Evolutionary conservation across 2,888 invertebrate genomes (phyloP).

Genomic region (Dasysyrphus tricinctus): DNA sequence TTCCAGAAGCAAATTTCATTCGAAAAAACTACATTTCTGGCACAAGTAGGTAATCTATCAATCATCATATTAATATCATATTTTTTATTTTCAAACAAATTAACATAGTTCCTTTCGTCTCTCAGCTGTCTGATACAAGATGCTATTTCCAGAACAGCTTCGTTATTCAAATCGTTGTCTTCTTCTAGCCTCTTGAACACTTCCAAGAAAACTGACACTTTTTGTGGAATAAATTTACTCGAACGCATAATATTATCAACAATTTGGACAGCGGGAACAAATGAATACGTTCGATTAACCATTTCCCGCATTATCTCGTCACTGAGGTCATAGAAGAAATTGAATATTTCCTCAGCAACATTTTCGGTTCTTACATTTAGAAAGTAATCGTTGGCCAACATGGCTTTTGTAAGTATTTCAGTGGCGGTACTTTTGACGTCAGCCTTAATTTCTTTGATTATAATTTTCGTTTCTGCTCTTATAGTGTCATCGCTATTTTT

Average conservation of each 20-base stretch:
- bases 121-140: neutral
- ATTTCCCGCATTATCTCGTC: conserved; percentile 38
- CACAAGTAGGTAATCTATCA: conserved; percentile 21
- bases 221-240: conserved; percentile 32
- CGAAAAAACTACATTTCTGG: conserved; percentile 1
- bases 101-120: conserved; percentile 1
- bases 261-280: neutral
- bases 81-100: conserved; percentile 6
- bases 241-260: conserved; percentile 15
- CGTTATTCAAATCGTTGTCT: conserved; percentile 16
- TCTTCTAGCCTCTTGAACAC: conserved; percentile 18
- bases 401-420: neutral
- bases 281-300: neutral
- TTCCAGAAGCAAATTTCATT: conserved; percentile 32
- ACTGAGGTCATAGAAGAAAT: neutral
- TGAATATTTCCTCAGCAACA: neutral
- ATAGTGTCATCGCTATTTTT: neutral
- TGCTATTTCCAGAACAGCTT: conserved; percentile 14
- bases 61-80: neutral
- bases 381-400: neutral
- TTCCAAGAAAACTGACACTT: neutral
- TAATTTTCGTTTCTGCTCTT: neutral
- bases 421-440: conserved; percentile 4
- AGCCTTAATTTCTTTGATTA: neutral
- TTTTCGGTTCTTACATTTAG: neutral